Base-by-base conservation (phyloP, 1,140 invertebrate species). In the Sinonovacula constricta region DNA sequence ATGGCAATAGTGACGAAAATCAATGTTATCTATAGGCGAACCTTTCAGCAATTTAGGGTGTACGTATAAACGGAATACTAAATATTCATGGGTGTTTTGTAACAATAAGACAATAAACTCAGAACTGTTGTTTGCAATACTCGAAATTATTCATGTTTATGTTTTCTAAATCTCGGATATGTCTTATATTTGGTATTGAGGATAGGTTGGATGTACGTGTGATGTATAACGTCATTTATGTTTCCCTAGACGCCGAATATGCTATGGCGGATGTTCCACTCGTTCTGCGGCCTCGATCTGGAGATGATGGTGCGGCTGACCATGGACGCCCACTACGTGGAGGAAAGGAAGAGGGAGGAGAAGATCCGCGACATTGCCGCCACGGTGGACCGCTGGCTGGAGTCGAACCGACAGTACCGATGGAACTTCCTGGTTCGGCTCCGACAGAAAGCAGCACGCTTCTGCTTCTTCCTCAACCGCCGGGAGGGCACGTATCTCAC, bases 351-450 rank as follows among this genome's bases (percentile, higher is more conserved):
- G 39, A 66, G 86, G 31, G n/a, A 45, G 3, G 79, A 84, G 15
- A 75, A 69, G 34, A 63, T 86, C 22, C 39, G 51, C 10, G 39
- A 78, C 15, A 72, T 87, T 5, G 81, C 65, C 3, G 28, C 5
- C 1, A 57, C 69, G 36, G 22, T 87, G 3, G 82, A 85, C 59
- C 83, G 77, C 31, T 83, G 71, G 71, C 49, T 75, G 2, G 62
- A 65, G 14, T 49, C 45, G 5, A 77, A 79, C 7, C 24, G 82
- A 59, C 76, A 84, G 63, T 71, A 87, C 26, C 88, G 89, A 24
- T 89, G 89, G n/a, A 90, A 90, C 49, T 92, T 89, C 68, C 80
- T 92, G 67, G 88, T 75, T 18, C 39, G 71, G 33, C 26, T 75
- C 5, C 45, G 71, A n/a, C 71, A 75, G 33, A 75, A 39, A 66